Evolutionary conservation across 2,888 invertebrate genomes (phyloP).

Genomic region (Horisme vitalbata): DNA sequence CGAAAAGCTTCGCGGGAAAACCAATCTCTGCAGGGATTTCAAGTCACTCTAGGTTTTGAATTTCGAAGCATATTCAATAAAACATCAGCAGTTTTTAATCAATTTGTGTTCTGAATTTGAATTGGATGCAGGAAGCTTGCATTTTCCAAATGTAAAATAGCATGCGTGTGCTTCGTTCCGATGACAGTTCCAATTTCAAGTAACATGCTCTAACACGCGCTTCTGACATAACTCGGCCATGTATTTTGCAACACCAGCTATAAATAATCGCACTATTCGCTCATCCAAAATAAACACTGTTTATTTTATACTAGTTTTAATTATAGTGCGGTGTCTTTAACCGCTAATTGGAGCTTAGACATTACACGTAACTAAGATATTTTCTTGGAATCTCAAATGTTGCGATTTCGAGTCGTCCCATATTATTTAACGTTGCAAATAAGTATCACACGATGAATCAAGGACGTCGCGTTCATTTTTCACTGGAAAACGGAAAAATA

Average conservation of each 20-base stretch:
- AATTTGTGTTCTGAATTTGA: background rate
- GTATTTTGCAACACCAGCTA: slow-evolving; percentile 74
- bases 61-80: slow-evolving; percentile 3
- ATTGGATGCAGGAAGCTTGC: slow-evolving; percentile 14
- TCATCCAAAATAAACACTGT: slow-evolving; percentile 67
- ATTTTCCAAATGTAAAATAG: slow-evolving; percentile 19
- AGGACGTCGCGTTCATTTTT: slow-evolving; percentile 47
- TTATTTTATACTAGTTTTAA: slow-evolving; percentile 66
- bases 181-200: slow-evolving; percentile 42
- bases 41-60: background rate
- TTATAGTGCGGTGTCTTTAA: slow-evolving; percentile 76
- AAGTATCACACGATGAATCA: slow-evolving; percentile 47
- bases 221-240: slow-evolving; percentile 80
- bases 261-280: slow-evolving; percentile 66
- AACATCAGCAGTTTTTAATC: background rate
- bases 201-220: slow-evolving; percentile 42
- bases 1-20: slow-evolving; percentile 1
- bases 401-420: slow-evolving; percentile 24
- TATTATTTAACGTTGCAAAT: slow-evolving; percentile 38
- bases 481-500: too few relatives aligned
- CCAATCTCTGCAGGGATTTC: background rate
- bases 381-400: slow-evolving; percentile 34
- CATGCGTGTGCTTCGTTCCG: slow-evolving; percentile 18
- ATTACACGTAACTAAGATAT: slow-evolving; percentile 45
- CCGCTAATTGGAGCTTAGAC: slow-evolving; percentile 71